Percentiles rank a stretch among this genome's conserved stretches.
Conservation (phyloP, 2,888 invertebrate genomes). For the Pyrrhia umbra region DNA sequence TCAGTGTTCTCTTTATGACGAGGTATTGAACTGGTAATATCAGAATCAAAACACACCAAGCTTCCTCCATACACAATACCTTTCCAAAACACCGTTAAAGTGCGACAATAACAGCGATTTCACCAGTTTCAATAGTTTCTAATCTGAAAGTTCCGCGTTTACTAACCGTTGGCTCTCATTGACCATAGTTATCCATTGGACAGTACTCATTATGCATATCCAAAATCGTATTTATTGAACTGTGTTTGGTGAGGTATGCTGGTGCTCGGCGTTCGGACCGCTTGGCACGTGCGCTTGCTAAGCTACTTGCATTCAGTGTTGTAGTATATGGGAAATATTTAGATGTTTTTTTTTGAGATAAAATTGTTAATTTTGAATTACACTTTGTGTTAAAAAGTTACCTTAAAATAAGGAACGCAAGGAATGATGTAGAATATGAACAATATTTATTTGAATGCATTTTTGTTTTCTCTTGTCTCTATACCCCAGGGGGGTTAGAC, state of each 20-base stretch:
- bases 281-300: slow-evolving; percentile 58
- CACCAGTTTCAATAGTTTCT: slow-evolving; percentile 41
- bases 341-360: slow-evolving; percentile 25
- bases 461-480: too few species aligned
- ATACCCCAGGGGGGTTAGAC: too few species aligned
- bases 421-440: too few species aligned
- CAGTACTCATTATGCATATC: slow-evolving; percentile 64
- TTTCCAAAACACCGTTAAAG: slow-evolving; percentile 28
- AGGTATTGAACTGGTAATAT: neutral
- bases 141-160: slow-evolving; percentile 59
- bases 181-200: slow-evolving; percentile 60
- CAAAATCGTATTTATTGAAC: slow-evolving; percentile 66
- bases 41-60: slow-evolving; percentile 3
- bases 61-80: slow-evolving; percentile 37
- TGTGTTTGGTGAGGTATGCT: slow-evolving; percentile 55
- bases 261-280: slow-evolving; percentile 33
- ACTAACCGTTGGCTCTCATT: slow-evolving; percentile 56
- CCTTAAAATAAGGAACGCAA: too few species aligned
- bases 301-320: slow-evolving; percentile 43
- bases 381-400: too few species aligned
- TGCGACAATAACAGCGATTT: slow-evolving; percentile 48
- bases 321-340: slow-evolving; percentile 48
- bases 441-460: too few species aligned
- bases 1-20: neutral
- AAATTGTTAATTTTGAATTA: too few species aligned